These are phyloP conservation scores for Drosophila setifemur DNA, from an alignment of 1,140 invertebrate genomes.

Conservation along the genomic window DNA sequence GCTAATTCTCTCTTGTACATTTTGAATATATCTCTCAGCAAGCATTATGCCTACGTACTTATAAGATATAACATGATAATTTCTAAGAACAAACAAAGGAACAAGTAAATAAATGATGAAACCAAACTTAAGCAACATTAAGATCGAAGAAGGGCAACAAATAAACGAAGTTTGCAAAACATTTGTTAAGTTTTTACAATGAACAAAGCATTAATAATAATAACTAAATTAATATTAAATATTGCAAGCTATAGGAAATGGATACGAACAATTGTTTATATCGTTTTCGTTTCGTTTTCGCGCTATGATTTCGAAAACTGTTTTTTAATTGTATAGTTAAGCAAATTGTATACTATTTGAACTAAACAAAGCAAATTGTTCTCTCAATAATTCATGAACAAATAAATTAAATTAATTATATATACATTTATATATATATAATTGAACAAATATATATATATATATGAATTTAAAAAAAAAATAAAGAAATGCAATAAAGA, in stretches of 20 bases:
- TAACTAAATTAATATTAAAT: conserved; percentile 61
- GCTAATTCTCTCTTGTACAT: conserved; percentile 44
- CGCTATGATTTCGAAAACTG: conserved; percentile 49
- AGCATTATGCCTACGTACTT: conserved; percentile 25
- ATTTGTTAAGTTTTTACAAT: conserved; percentile 81
- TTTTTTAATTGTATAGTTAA: conserved; percentile 79
- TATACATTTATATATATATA: conserved; percentile 61
- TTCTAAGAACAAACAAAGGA: conserved; percentile 28
- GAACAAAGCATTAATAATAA: conserved; percentile 66
- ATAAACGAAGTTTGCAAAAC: conserved; percentile 67
- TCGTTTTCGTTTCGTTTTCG: conserved; percentile 47
- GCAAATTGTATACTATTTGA: conserved; percentile 78
- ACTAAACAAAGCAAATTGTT: conserved; percentile 64
- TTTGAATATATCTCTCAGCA: conserved; percentile 34
- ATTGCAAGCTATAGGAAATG: conserved; percentile 46
- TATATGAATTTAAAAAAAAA: conserved; percentile 45
- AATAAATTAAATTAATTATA: conserved; percentile 66
- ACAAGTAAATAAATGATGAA: conserved; percentile 20
- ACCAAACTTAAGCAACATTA: conserved; percentile 34
- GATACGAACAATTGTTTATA: conserved; percentile 52
- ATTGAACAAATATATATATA: conserved; percentile 49
- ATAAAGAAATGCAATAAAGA: conserved; percentile 73
- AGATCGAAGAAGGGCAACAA: conserved; percentile 45
- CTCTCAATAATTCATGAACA: conserved; percentile 77
- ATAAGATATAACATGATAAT: conserved; percentile 31